A percentile compares a stretch with the other conserved stretches of the same genome.
phyloP scores from a whole-genome alignment of 2,797 vertebrate species.

The Urocyon cinereoargenteus region DNA sequence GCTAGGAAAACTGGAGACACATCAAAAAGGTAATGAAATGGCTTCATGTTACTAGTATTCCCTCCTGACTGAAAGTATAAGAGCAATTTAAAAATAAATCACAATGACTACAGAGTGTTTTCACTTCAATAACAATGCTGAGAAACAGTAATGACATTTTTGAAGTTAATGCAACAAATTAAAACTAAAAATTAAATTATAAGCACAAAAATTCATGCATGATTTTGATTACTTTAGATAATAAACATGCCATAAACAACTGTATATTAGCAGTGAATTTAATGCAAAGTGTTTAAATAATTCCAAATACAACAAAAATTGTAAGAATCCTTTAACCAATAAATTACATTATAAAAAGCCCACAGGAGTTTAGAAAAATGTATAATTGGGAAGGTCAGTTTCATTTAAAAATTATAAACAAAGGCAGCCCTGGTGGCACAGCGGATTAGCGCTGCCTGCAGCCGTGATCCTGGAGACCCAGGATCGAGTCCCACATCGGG shows the following conservation, averaged over 20 bases:
- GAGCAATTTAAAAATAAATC: slow-evolving; percentile 41
- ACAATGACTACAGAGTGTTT: not conserved
- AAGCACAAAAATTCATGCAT: not conserved
- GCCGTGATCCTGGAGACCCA: too few species aligned
- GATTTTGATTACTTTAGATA: not conserved
- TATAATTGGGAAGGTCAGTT: not conserved
- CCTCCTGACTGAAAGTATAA: not conserved
- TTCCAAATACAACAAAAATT: slow-evolving; percentile 31
- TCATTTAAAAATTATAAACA: slow-evolving; percentile 24
- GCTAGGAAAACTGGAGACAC: not conserved
- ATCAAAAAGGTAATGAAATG: slow-evolving; percentile 14
- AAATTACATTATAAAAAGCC: slow-evolving; percentile 42
- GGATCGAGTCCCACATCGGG: too few species aligned
- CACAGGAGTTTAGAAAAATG: slow-evolving; percentile 22
- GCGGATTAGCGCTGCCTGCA: too few species aligned
- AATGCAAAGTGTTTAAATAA: slow-evolving; percentile 9
- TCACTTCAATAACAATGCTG: not conserved
- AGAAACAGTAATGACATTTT: not conserved
- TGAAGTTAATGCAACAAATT: slow-evolving; percentile 6
- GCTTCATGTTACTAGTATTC: not conserved
- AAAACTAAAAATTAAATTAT: slow-evolving; percentile 32
- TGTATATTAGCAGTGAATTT: not conserved
- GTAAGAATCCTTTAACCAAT: slow-evolving; percentile 35
- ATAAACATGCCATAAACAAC: slow-evolving; percentile 2
- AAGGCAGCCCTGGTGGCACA: not conserved